A percentile compares a stretch with the other conserved stretches of the same genome.
Evolutionary conservation across 2,113 vertebrate genomes (phyloP).

Genomic region (Etheostoma cragini): DNA sequence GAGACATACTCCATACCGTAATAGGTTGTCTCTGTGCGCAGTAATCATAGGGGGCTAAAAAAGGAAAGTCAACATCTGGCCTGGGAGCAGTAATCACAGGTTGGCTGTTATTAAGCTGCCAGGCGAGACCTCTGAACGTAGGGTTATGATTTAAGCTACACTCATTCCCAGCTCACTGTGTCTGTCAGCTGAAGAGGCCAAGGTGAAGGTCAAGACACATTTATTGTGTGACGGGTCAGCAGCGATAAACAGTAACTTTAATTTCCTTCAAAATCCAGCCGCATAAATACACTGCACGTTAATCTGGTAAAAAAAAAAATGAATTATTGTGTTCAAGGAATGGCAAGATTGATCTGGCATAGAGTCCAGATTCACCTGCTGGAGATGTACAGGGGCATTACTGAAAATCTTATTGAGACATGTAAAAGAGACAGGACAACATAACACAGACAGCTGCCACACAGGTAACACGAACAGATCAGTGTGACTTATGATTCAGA

Average conservation of each 20-base stretch:
- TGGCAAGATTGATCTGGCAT: slow-evolving; percentile 11
- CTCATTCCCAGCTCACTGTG: slow-evolving; percentile 53
- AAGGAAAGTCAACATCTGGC: slow-evolving; percentile 82
- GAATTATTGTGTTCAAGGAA: neutral
- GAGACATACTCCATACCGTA: slow-evolving; percentile 50
- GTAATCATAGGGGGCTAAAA: slow-evolving; percentile 78
- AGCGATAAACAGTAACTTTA: slow-evolving; percentile 11
- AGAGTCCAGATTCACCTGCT: neutral
- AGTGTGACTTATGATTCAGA: neutral
- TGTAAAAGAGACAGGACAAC: neutral
- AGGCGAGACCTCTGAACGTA: slow-evolving; percentile 55
- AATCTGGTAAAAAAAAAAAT: slow-evolving; percentile 15
- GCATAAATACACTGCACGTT: neutral
- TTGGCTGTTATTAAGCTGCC: slow-evolving; percentile 76
- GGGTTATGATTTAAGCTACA: slow-evolving; percentile 63
- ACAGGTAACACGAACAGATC: neutral
- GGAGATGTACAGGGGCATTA: neutral
- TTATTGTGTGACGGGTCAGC: neutral
- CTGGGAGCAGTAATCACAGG: slow-evolving; percentile 79
- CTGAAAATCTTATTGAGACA: slow-evolving; percentile 17
- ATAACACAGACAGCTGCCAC: neutral
- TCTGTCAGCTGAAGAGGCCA: slow-evolving; percentile 53
- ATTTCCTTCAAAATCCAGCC: slow-evolving; percentile 36
- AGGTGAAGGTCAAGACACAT: slow-evolving; percentile 51
- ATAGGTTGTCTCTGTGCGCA: slow-evolving; percentile 50